Evolutionary conservation across 2,888 invertebrate species (phyloP).

Genomic region (Xylophagus ater): DNA sequence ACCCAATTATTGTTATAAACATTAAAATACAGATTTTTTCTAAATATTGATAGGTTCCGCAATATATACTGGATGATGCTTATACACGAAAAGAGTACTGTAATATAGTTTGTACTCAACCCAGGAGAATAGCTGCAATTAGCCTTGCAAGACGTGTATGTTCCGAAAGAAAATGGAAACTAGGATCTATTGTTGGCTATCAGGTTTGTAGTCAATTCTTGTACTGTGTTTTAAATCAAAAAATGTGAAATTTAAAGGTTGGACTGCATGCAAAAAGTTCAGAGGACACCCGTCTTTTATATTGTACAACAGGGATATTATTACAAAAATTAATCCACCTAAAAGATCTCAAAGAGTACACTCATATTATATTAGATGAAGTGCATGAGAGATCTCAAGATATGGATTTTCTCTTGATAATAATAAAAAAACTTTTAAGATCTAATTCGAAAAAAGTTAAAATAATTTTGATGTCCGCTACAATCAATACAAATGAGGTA

Average conservation of each 20-base stretch:
- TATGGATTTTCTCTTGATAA: conserved; percentile 77
- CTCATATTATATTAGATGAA: conserved; percentile 87
- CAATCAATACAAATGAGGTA: conserved; percentile 56
- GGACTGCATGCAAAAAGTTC: conserved; percentile 25
- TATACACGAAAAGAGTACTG: conserved; percentile 52
- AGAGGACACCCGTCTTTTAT: conserved; percentile 59
- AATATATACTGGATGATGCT: conserved; percentile 75
- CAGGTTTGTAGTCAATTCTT: conserved; percentile 50
- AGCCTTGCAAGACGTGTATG: conserved; percentile 79
- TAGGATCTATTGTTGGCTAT: conserved; percentile 78
- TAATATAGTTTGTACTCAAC: conserved; percentile 88
- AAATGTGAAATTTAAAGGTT: conserved; percentile 20
- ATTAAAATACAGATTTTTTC: no score
- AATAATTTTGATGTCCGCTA: conserved; percentile 88
- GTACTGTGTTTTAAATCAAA: not conserved
- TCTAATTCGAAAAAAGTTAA: conserved; percentile 54
- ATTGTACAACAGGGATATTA: conserved; percentile 82
- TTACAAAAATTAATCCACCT: conserved; percentile 60
- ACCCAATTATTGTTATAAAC: no score
- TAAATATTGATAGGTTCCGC: conserved; percentile 71
- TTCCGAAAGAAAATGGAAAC: conserved; percentile 67
- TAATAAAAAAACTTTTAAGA: conserved; percentile 64
- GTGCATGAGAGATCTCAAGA: conserved; percentile 88
- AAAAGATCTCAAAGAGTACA: conserved; percentile 64
- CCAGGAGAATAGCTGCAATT: conserved; percentile 84